Conservation (phyloP, 2,888 invertebrate genomes). For the Danaus chrysippus region DNA sequence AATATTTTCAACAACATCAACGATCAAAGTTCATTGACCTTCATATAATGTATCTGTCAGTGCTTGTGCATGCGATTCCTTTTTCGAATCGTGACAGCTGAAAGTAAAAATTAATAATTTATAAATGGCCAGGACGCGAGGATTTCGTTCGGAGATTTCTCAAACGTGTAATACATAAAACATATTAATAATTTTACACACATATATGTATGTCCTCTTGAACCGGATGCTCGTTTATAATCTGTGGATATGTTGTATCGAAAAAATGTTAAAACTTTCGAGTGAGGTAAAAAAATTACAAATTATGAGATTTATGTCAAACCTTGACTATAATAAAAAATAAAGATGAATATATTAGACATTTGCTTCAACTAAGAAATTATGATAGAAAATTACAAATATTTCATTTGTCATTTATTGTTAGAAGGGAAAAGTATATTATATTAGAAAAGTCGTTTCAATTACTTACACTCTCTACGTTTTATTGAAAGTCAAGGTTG, state of each 20-base stretch:
- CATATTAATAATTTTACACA: constrained; percentile 2
- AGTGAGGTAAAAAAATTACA: too few species aligned
- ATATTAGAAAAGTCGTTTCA: constrained; percentile 7
- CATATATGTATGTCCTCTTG: background rate
- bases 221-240: background rate
- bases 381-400: background rate
- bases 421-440: constrained; percentile 4
- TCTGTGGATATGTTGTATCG: too few species aligned
- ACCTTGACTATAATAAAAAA: too few species aligned
- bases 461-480: constrained; percentile 5
- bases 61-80: background rate
- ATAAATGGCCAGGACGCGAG: constrained; percentile 1
- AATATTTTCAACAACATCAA: background rate
- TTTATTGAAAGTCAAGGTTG: constrained; percentile 11
- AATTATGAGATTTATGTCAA: too few species aligned
- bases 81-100: constrained; percentile 1
- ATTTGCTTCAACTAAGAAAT: too few species aligned
- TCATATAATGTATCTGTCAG: background rate
- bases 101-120: constrained; percentile 3
- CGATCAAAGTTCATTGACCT: background rate
- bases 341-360: too few species aligned
- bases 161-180: constrained; percentile 8
- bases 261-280: too few species aligned
- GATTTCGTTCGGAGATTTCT: background rate
- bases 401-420: background rate